Evolutionary conservation across 2,888 invertebrate species (phyloP), one percentile per base, ranked within the genome.

Genomic region (Caenorhabditis sinica): DNA sequence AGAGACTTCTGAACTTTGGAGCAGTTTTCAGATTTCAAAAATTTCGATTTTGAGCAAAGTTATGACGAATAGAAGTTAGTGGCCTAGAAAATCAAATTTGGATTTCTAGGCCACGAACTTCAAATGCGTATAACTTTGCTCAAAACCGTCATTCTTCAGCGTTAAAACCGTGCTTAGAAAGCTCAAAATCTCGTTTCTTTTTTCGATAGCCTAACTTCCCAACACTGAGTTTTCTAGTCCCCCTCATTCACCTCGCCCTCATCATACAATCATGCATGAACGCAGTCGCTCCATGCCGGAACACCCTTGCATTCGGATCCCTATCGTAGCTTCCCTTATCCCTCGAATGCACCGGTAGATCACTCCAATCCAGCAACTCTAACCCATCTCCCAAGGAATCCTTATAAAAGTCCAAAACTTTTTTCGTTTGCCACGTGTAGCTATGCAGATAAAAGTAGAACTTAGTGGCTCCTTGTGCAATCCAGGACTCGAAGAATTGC

Each of bases 401-500:
- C 73, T 88, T 86, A 45, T 88, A 88, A 30, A 86, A 86, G 45
- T 88, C 82, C 40, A 88, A 65, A 1, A 88, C 73, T 40, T 58
- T 65, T 53, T 82, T 82, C 11, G 77, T 82, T 66, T 82, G 86
- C 61, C 77, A 66, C 15, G 88, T 82, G 66, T 87, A 87, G 43
- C 85, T 86, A 20, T 90, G 88, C 23, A 87, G 36, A 71, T 90
- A 90, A 28, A 90, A 89, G 61, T 87, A 90, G 81, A 90, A 90
- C 51, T 90, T 90, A 0, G 89, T 89, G 51, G 90, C 89, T n/a
- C 90, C 90, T 30, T 86, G 82, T 1, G 86, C 86, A 2, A 90
- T 53, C 90, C 90, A 90, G 30, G 87, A 86, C 66, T 90, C 90
- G 82, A 90, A 90, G 45, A 89, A 90, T 53, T 85, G 85, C 13